phyloP scores from a whole-genome alignment of 2,888 invertebrate genomes.

The Epinotia demarniana region DNA sequence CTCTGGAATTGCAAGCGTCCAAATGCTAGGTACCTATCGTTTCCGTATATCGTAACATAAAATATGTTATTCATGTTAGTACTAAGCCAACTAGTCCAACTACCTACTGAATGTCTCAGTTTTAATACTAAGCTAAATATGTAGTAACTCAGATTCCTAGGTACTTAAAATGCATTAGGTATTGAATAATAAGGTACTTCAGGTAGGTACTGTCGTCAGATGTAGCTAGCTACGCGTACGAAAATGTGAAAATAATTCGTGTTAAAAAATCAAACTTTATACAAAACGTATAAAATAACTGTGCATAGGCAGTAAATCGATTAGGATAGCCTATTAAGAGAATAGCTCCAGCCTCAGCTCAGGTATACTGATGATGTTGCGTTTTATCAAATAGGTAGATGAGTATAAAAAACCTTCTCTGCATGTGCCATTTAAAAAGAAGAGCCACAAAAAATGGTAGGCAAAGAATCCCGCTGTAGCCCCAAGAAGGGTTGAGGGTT shows the following conservation, averaged over 20 bases:
- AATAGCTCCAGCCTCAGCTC: slow-evolving; percentile 68
- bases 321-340: slow-evolving; percentile 78
- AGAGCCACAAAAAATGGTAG: slow-evolving; percentile 75
- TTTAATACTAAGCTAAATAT: too few species aligned
- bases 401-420: slow-evolving; percentile 73
- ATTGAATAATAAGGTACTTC: too few species aligned
- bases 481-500: slow-evolving; percentile 76
- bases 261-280: slow-evolving; percentile 21
- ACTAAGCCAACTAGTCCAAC: too few species aligned
- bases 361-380: slow-evolving; percentile 82
- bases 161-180: too few species aligned
- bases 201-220: too few species aligned
- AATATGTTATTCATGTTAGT: too few species aligned
- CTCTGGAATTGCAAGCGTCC: too few species aligned
- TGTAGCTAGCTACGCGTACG: too few species aligned
- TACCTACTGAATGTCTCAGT: too few species aligned
- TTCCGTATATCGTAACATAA: too few species aligned
- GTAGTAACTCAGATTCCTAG: too few species aligned
- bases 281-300: slow-evolving; percentile 46
- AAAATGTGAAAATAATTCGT: neutral
- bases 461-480: slow-evolving; percentile 78
- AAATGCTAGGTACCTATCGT: too few species aligned
- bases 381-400: slow-evolving; percentile 73
- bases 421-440: slow-evolving; percentile 84
- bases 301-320: slow-evolving; percentile 71